Evolutionary conservation across 2,797 vertebrate genomes (phyloP), one percentile per base, ranked within the genome.

Genomic region (Momotus momota): DNA sequence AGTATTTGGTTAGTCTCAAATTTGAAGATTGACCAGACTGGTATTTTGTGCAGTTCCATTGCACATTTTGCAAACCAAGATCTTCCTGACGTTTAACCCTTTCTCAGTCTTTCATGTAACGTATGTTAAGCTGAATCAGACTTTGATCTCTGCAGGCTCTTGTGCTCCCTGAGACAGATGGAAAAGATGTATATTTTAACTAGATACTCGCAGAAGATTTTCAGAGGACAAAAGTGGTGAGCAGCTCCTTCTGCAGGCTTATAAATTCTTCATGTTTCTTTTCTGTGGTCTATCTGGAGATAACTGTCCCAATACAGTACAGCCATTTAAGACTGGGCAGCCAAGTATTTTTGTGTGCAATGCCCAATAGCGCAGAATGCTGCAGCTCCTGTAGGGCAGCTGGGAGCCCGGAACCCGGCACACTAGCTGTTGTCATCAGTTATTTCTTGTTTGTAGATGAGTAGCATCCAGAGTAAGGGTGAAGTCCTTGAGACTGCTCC

Each of bases 301-400:
- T 55, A 70, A 35, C 20, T 0, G 0, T 52, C 33, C 45, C 41
- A 22, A 64, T 35, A 54, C 3, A 2, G 31, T 41, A 6, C 60
- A 80, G 25, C 25, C 60, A 14, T 71, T 89, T 65, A 61, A 88
- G 65, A 70, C 0, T 49, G 23, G 69, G 51, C 31, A 78, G 7
- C 65, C 26, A 80, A 35, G 22, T 60, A 57, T 65, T 57, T 77
- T 35, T 22, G 72, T 61, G 43, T 22, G 19, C 22, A 43, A 4
- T 33, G 48, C 12, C 31, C 0, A 0, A 7, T 13, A 41, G 48
- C 0, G 0, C 38, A 41, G 57, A n/a, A 60, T 15, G 33, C 31
- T 2, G 5, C 27, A 23, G 48, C 11, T 89, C 48, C 38, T 6
- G 0, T 2, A 9, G 2, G 2, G 79, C 33, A 26, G 17, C 4